Percentiles rank a stretch among this genome's conserved stretches.
Conservation (phyloP, 2,888 invertebrate species). For the Aleiodes testaceus region DNA sequence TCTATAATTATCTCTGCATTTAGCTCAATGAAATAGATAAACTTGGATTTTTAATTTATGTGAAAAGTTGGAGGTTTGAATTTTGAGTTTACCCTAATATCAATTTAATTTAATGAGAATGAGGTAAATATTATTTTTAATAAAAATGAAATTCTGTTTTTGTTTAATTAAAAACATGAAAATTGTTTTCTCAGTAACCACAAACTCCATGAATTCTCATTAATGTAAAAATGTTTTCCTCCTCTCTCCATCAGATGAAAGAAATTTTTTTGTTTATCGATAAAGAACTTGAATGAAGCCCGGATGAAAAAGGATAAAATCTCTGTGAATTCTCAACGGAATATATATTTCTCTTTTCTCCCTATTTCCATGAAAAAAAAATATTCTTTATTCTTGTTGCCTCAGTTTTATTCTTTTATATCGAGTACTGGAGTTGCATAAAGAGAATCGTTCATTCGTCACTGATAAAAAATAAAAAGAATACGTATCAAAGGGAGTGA, state of each 20-base stretch:
- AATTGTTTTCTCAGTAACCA: neutral
- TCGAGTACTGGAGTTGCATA: conserved; percentile 33
- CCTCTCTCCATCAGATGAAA: neutral
- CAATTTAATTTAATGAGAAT: no score
- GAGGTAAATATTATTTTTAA: no score
- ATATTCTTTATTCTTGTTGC: conserved; percentile 37
- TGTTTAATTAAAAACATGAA: neutral
- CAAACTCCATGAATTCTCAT: conserved; percentile 7
- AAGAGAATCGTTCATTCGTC: conserved; percentile 32
- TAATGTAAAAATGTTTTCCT: neutral
- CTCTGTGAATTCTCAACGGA: conserved; percentile 45
- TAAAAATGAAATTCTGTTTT: neutral
- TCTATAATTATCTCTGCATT: neutral
- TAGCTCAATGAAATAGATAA: neutral
- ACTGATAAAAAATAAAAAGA: neutral
- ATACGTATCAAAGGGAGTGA: conserved; percentile 56
- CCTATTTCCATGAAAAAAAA: conserved; percentile 7
- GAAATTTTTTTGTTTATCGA: neutral
- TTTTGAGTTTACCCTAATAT: neutral
- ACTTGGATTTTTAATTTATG: neutral
- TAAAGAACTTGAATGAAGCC: conserved; percentile 8
- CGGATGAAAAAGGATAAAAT: neutral
- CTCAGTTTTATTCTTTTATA: conserved; percentile 23
- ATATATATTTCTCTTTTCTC: conserved; percentile 44
- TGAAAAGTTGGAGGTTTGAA: neutral